These are phyloP conservation scores for Cheilosia variabilis DNA, from an alignment of 2,888 invertebrate genomes.

Conservation along the genomic window DNA sequence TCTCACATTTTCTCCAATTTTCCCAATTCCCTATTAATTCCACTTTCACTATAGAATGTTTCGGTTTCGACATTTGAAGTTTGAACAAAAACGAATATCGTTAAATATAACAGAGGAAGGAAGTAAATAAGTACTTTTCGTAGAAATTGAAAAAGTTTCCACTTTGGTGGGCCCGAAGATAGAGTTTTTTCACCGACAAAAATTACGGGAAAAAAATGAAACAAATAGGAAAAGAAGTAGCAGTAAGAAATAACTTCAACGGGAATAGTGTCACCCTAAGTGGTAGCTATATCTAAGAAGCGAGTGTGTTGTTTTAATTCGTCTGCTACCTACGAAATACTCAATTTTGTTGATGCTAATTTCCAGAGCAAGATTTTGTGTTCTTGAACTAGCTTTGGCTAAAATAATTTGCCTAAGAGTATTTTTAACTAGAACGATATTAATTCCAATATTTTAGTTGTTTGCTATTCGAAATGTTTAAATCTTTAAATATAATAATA, in stretches of 20 bases:
- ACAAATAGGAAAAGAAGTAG: background rate
- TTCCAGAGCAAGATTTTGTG: no score
- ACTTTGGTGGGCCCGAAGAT: conserved; percentile 51
- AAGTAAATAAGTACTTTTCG: conserved; percentile 66
- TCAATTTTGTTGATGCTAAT: no score
- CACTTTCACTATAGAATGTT: conserved; percentile 37
- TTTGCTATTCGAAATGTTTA: no score
- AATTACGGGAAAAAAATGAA: background rate
- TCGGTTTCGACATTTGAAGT: conserved; percentile 58
- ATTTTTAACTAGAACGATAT: no score
- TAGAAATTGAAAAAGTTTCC: conserved; percentile 72
- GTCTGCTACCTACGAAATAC: no score
- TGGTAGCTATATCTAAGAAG: no score
- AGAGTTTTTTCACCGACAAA: conserved; percentile 29
- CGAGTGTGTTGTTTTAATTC: no score
- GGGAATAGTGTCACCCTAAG: no score
- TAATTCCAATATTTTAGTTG: no score
- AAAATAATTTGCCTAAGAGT: no score
- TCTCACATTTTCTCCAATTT: conserved; percentile 53
- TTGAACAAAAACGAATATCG: conserved; percentile 42
- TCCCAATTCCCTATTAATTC: conserved; percentile 55
- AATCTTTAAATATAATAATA: no score
- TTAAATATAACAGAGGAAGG: conserved; percentile 20
- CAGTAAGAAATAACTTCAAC: background rate
- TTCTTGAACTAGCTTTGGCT: no score